These are phyloP conservation scores for Emys orbicularis DNA, from an alignment of 2,797 vertebrate genomes.

Conservation along the genomic window DNA sequence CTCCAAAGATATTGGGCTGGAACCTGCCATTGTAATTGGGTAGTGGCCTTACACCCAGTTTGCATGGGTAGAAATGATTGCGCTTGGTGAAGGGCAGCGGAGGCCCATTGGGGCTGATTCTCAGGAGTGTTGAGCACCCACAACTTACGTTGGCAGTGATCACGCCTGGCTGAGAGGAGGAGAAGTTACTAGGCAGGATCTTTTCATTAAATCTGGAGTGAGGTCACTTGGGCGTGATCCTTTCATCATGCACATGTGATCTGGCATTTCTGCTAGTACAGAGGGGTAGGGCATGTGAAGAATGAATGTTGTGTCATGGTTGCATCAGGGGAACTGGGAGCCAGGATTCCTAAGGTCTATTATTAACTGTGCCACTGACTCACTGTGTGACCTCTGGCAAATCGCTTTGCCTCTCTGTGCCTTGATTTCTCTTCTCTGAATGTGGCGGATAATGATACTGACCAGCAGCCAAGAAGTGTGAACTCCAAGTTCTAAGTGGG, in stretches of 20 bases:
- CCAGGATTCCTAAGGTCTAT: background rate
- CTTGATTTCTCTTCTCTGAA: constrained; percentile 29
- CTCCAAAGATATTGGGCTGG: rapidly evolving
- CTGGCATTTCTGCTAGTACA: background rate
- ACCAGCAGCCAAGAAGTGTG: background rate
- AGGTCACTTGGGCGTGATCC: constrained; percentile 57
- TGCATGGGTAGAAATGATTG: background rate
- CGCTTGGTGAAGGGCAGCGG: rapidly evolving
- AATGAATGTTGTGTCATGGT: constrained; percentile 48
- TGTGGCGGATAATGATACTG: background rate
- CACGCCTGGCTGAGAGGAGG: background rate
- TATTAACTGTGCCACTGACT: background rate
- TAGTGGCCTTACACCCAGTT: background rate
- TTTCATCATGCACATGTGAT: constrained; percentile 49
- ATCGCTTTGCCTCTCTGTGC: background rate
- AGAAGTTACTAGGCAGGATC: no score
- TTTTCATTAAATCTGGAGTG: no score
- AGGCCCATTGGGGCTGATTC: background rate
- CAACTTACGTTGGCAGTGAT: background rate
- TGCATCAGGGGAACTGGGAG: constrained; percentile 19
- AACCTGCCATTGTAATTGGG: background rate
- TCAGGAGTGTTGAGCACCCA: background rate
- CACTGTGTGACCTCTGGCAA: constrained; percentile 3
- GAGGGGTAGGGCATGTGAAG: constrained; percentile 44
- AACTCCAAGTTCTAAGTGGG: background rate